Percentiles rank a stretch among this genome's conserved stretches.
phyloP scores from a whole-genome alignment of 2,888 invertebrate genomes.

The Apoderus coryli region DNA sequence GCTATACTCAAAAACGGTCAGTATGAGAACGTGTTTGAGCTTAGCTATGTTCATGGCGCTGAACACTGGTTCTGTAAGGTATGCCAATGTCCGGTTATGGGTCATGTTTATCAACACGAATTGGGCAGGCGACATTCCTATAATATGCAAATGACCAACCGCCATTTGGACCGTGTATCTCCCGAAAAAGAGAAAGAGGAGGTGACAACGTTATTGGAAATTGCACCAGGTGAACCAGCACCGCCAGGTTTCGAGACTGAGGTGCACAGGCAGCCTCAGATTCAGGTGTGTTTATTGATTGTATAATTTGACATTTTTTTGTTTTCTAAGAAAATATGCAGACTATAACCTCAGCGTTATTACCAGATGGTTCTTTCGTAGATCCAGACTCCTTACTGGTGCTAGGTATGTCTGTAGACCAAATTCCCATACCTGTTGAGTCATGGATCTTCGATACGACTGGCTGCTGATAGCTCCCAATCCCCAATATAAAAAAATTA shows the following conservation, averaged over 20 bases:
- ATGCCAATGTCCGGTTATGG: slow-evolving; percentile 32
- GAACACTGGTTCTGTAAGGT: slow-evolving; percentile 30
- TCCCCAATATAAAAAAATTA: too few species aligned
- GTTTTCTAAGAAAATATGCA: too few species aligned
- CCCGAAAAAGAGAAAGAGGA: slow-evolving; percentile 10
- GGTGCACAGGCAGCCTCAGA: slow-evolving; percentile 27
- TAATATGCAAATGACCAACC: slow-evolving; percentile 19
- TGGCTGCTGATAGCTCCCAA: too few species aligned
- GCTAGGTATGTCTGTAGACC: too few species aligned
- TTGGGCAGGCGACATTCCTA: slow-evolving; percentile 27
- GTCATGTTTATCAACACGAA: slow-evolving; percentile 31
- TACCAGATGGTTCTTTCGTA: too few species aligned
- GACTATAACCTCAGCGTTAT: too few species aligned
- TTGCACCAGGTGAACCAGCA: slow-evolving; percentile 51
- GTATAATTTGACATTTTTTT: background rate
- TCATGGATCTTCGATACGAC: too few species aligned
- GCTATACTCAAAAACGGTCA: slow-evolving; percentile 26
- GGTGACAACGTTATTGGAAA: slow-evolving; percentile 17
- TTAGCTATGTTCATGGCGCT: slow-evolving; percentile 25
- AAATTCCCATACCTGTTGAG: too few species aligned
- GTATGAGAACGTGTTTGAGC: slow-evolving; percentile 29
- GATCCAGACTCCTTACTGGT: too few species aligned
- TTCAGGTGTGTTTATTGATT: slow-evolving; percentile 23
- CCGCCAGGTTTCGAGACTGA: slow-evolving; percentile 59
- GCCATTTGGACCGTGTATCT: slow-evolving; percentile 9